phyloP scores from a whole-genome alignment of 2,797 vertebrate species.

The Staurois parvus region DNA sequence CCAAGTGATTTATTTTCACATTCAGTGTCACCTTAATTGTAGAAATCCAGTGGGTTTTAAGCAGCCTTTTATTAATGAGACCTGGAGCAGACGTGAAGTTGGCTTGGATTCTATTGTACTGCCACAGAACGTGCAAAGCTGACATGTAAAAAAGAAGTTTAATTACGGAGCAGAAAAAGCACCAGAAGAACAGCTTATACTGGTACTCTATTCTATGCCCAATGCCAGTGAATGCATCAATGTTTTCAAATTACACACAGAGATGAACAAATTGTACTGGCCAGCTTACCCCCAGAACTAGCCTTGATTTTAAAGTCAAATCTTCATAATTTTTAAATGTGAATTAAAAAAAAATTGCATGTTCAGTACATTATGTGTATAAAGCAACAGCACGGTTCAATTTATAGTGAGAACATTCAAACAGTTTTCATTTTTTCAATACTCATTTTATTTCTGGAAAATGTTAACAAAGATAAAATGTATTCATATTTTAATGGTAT shows the following conservation, averaged over 20 bases:
- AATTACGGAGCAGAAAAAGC: slow-evolving; percentile 6
- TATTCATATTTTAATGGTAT: neutral
- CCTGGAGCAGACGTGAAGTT: slow-evolving; percentile 15
- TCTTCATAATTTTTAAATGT: neutral
- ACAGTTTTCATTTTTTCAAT: neutral
- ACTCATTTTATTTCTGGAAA: neutral
- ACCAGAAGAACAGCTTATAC: neutral
- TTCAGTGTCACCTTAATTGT: slow-evolving; percentile 17
- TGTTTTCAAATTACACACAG: neutral
- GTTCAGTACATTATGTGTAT: neutral
- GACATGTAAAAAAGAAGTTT: slow-evolving; percentile 18
- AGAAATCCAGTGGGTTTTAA: slow-evolving; percentile 12
- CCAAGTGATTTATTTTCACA: neutral
- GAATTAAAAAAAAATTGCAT: neutral
- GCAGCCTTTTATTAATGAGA: slow-evolving; percentile 24
- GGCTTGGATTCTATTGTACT: neutral
- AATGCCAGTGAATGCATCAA: slow-evolving; percentile 4
- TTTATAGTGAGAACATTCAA: neutral
- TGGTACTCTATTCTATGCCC: neutral
- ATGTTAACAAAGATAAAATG: neutral
- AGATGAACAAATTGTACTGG: slow-evolving; percentile 9
- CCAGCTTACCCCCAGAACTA: neutral
- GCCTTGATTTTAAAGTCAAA: neutral
- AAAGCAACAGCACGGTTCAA: neutral
- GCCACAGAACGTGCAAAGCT: slow-evolving; percentile 20